Conservation (phyloP, 2,888 invertebrate genomes). For the Schizaphis graminum region DNA sequence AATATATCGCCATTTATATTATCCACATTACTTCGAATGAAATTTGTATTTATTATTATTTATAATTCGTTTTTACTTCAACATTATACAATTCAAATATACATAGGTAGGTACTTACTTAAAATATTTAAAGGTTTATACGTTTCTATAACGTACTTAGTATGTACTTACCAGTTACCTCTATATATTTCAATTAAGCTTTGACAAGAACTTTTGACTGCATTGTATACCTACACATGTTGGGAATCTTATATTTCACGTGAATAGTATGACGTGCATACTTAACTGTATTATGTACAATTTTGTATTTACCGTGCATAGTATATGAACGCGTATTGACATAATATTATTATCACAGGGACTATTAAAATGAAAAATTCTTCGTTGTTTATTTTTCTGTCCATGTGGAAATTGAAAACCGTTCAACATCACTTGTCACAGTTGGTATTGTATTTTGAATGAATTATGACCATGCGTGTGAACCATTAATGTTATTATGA, state of each 20-base stretch:
- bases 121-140: not conserved
- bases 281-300: not conserved
- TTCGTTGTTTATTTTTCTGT: not conserved
- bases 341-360: not conserved
- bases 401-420: slow-evolving; percentile 16
- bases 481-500: slow-evolving; percentile 17
- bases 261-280: not conserved
- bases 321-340: not conserved
- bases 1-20: not conserved
- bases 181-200: not conserved
- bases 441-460: slow-evolving; percentile 20
- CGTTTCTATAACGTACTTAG: not conserved
- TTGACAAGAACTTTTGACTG: not conserved
- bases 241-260: not conserved
- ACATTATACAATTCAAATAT: not conserved
- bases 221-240: not conserved
- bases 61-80: not conserved
- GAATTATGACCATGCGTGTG: not conserved
- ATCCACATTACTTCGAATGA: not conserved
- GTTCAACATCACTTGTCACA: slow-evolving; percentile 23
- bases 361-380: not conserved
- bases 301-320: not conserved
- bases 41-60: not conserved
- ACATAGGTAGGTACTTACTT: no score
- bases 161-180: no score